phyloP scores from a whole-genome alignment of 2,888 invertebrate genomes.

The Idaea dimidiata region DNA sequence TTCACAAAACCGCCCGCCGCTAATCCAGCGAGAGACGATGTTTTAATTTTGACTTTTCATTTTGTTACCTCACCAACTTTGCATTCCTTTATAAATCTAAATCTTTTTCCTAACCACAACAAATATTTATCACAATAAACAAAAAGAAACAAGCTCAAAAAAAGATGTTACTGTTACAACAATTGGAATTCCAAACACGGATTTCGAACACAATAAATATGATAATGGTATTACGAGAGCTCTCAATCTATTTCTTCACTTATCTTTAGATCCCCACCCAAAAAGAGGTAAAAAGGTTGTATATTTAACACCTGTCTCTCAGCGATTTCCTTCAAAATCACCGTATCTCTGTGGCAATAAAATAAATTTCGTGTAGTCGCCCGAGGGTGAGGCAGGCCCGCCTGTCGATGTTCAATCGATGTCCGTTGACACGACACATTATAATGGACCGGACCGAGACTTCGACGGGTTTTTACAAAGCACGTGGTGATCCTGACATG shows the following conservation, averaged over 20 bases:
- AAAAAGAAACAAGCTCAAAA: slow-evolving; percentile 41
- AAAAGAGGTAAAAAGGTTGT: slow-evolving; percentile 73
- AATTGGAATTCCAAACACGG: slow-evolving; percentile 55
- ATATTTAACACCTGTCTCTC: slow-evolving; percentile 79
- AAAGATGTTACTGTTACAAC: slow-evolving; percentile 53
- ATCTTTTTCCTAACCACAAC: slow-evolving; percentile 50
- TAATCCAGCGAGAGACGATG: slow-evolving; percentile 72
- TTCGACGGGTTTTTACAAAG: slow-evolving; percentile 77
- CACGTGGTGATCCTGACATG: slow-evolving; percentile 78
- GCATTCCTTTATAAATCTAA: slow-evolving; percentile 64
- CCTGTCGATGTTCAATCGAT: slow-evolving; percentile 78
- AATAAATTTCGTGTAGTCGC: slow-evolving; percentile 79
- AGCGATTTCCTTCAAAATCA: slow-evolving; percentile 75
- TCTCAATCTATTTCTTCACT: slow-evolving; percentile 72
- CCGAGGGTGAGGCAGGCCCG: slow-evolving; percentile 68
- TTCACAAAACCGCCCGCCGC: slow-evolving; percentile 76
- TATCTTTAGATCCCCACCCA: slow-evolving; percentile 64
- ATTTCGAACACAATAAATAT: slow-evolving; percentile 65
- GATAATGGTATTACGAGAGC: slow-evolving; percentile 65
- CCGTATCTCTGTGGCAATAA: slow-evolving; percentile 78
- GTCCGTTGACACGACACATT: slow-evolving; percentile 80
- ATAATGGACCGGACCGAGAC: slow-evolving; percentile 70
- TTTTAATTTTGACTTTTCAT: slow-evolving; percentile 74
- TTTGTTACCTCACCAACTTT: slow-evolving; percentile 55
- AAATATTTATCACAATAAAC: slow-evolving; percentile 54